Evolutionary conservation across 1,140 invertebrate genomes (phyloP), one percentile per base, ranked within the genome.

Genomic region (Coelopa frigida): DNA sequence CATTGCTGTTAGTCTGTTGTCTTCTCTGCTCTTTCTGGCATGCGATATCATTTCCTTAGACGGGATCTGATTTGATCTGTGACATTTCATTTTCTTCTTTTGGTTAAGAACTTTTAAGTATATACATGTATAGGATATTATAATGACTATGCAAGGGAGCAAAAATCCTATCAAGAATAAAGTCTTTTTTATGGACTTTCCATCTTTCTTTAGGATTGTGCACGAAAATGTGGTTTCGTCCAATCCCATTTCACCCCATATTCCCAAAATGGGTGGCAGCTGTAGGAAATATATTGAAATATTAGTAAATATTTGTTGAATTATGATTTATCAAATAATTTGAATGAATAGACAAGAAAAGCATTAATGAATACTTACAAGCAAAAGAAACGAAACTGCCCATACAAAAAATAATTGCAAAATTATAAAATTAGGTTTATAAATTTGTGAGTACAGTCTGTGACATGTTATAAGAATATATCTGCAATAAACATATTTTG

Each of bases 91-190:
- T 61, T 85, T 86, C 32, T 73, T 70, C 41, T 83, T 81, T 52
- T 85, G 85, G 56, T 75, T 74, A 14, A 81, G 63, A 2, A 92
- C 87, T 39, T 80, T 80, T 74, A 83, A 84, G 58, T 88, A 91
- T 47, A 92, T 92, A 70, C 86, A 87, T 2, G 84, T 79, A 70
- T 92, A 93, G 17, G 84, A 89, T 23, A 83, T 73, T 20, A 87
- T 83, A 50, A 92, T 92, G 3, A 86, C 84, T 3, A 87, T 54
- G 53, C 86, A 90, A 0, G 87, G 89, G 24, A 91, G 62, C 7
- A 87, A 74, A 57, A 92, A 89, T 4, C 85, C 88, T 49, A 91
- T 76, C 1, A 87, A 71, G 70, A 92, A 92, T 0, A 92, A 71
- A 39, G 87, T 81, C 60, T 89, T 89, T 71, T 92, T 92, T 1